A percentile compares a stretch with the other conserved stretches of the same genome.
These are phyloP conservation scores for Heliconius erato DNA, from an alignment of 2,888 invertebrate species.

Conservation along the genomic window DNA sequence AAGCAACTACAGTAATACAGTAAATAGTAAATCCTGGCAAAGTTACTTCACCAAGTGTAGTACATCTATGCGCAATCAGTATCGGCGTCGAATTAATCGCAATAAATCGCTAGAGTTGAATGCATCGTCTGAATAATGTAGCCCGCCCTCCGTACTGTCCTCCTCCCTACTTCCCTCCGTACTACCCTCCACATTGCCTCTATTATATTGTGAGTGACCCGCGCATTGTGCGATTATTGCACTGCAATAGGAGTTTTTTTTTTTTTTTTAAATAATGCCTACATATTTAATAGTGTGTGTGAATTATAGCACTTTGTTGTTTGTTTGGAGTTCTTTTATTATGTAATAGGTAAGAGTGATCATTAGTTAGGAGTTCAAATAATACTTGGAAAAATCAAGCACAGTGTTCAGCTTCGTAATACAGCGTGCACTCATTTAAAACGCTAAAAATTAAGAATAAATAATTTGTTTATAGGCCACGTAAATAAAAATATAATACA, in stretches of 20 bases:
- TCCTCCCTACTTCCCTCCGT: neutral
- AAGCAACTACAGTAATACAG: slow-evolving; percentile 11
- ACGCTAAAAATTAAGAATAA: too few relatives aligned
- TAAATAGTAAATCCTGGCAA: slow-evolving; percentile 17
- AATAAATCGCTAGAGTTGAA: slow-evolving; percentile 26
- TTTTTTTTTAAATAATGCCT: neutral
- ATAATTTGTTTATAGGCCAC: too few relatives aligned
- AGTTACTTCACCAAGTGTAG: slow-evolving; percentile 23
- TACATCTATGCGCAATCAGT: slow-evolving; percentile 32
- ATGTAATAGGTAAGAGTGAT: neutral
- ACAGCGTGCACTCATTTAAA: too few relatives aligned
- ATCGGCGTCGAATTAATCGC: slow-evolving; percentile 29
- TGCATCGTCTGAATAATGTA: slow-evolving; percentile 28
- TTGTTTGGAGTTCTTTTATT: neutral
- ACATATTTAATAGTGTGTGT: neutral
- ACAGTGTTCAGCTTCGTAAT: too few relatives aligned
- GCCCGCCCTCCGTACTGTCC: neutral
- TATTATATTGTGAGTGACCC: slow-evolving; percentile 12
- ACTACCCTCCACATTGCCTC: too few relatives aligned
- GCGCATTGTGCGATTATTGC: slow-evolving; percentile 7
- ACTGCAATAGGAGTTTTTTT: neutral
- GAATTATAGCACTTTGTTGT: neutral
- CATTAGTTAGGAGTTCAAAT: neutral
- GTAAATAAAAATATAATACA: too few relatives aligned
- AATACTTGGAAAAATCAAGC: too few relatives aligned